Evolutionary conservation across 2,888 invertebrate genomes (phyloP), one percentile per base, ranked within the genome.

Genomic region (Oscheius sp.): DNA sequence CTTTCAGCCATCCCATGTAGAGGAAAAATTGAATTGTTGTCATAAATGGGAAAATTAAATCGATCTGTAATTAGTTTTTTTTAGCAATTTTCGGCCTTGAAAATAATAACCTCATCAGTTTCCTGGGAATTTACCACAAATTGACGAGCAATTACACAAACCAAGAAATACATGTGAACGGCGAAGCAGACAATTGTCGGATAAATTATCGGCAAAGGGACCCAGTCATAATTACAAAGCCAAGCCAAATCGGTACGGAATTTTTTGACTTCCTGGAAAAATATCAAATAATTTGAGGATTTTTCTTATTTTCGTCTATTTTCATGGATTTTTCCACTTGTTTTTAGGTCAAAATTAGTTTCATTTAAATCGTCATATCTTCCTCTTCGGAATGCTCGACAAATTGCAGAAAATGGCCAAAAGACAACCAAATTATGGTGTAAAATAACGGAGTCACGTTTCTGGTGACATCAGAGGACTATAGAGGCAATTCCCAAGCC

Each of bases 211-310:
- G 87, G 87, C 27, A 87, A 81, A 2, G 87, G 87, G 7, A 86
- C 80, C 87, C 87, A 87, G 68, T 87, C 87, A 74, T 86, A 86
- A 56, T 83, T 84, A 72, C 85, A 86, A 27, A 87, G 74, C 78
- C 80, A 81, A 13, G 85, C 84, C 6, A 87, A 74, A 58, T 80
- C 82, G 35, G 84, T 83, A 27, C 86, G 82, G 59, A 86, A 87
- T 64, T 82, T 78, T 53, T 76, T 76, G 53, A 85, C 81, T 56
- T 85, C 85, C 80, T 86, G 53, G 9, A 61, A 56, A 59, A 68
- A 35, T n/a, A n/a, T n/a, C n/a, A n/a, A n/a, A n/a, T n/a, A n/a
- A n/a, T n/a, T n/a, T n/a, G n/a, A n/a, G n/a, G n/a, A n/a, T n/a
- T n/a, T n/a, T n/a, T n/a, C n/a, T n/a, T n/a, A n/a, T n/a, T n/a